phyloP scores from a whole-genome alignment of 2,888 invertebrate species.

The Polydrusus tereticollis region DNA sequence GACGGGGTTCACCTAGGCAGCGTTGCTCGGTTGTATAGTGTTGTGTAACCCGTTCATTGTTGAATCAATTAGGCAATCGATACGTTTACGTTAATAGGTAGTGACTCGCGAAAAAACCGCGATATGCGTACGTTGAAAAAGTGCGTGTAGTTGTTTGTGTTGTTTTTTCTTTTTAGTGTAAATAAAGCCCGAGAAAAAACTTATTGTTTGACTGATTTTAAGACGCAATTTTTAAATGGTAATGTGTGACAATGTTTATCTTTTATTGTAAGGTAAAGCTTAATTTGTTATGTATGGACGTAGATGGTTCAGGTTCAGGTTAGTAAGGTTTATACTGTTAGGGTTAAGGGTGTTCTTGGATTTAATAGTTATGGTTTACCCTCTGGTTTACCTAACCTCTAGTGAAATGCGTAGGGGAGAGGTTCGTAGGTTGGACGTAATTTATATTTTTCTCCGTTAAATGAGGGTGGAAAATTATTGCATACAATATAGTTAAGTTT shows the following conservation, averaged over 20 bases:
- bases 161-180: background rate
- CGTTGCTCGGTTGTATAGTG: conserved; percentile 34
- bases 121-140: conserved; percentile 30
- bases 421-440: too few relatives aligned
- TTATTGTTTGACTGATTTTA: background rate
- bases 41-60: conserved; percentile 48
- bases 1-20: conserved; percentile 17
- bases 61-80: conserved; percentile 35
- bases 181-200: background rate
- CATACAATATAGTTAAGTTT: too few relatives aligned
- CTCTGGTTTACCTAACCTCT: too few relatives aligned
- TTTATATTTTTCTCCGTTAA: too few relatives aligned
- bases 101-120: background rate
- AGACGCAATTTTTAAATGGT: conserved; percentile 11
- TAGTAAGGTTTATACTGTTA: too few relatives aligned
- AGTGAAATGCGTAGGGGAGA: too few relatives aligned
- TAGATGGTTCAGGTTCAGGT: background rate
- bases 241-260: conserved; percentile 19
- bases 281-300: background rate
- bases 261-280: conserved; percentile 16
- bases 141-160: conserved; percentile 3
- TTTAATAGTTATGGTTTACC: too few relatives aligned
- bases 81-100: conserved; percentile 21
- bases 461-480: too few relatives aligned
- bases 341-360: too few relatives aligned